Percentiles rank a stretch among this genome's conserved stretches.
These are phyloP conservation scores for Micrasema longulum DNA, from an alignment of 1,140 invertebrate species.

Conservation along the genomic window DNA sequence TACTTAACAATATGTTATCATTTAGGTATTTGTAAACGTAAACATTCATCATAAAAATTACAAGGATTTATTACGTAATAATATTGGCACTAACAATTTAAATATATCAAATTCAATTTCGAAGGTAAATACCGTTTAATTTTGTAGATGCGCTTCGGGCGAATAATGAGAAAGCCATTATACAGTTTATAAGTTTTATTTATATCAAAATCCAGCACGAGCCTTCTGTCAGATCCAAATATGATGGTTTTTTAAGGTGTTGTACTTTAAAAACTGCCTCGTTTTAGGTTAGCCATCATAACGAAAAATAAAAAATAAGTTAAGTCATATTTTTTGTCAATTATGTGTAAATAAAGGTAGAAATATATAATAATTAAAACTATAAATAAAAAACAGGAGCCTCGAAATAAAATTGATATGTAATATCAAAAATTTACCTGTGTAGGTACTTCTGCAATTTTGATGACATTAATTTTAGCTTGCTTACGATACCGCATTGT, in stretches of 20 bases:
- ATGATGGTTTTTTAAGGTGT: neutral
- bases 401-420: too few relatives aligned
- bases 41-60: slow-evolving; percentile 2
- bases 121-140: slow-evolving; percentile 30
- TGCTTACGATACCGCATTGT: neutral
- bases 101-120: slow-evolving; percentile 4
- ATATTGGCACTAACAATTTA: slow-evolving; percentile 10
- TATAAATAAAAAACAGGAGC: too few relatives aligned
- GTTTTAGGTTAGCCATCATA: neutral
- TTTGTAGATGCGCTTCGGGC: slow-evolving; percentile 30
- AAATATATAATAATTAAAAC: too few relatives aligned
- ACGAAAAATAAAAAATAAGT: too few relatives aligned
- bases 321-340: too few relatives aligned
- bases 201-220: slow-evolving; percentile 24
- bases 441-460: too few relatives aligned
- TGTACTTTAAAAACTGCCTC: neutral
- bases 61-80: slow-evolving; percentile 21
- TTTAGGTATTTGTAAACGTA: slow-evolving; percentile 5
- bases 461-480: neutral
- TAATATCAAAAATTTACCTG: too few relatives aligned
- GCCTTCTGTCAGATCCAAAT: slow-evolving; percentile 15
- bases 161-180: slow-evolving; percentile 40
- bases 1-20: slow-evolving; percentile 7
- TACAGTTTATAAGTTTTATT: slow-evolving; percentile 9
- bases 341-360: too few relatives aligned